Evolutionary conservation across 2,888 invertebrate genomes (phyloP).

Genomic region (Drosophila quinaria): DNA sequence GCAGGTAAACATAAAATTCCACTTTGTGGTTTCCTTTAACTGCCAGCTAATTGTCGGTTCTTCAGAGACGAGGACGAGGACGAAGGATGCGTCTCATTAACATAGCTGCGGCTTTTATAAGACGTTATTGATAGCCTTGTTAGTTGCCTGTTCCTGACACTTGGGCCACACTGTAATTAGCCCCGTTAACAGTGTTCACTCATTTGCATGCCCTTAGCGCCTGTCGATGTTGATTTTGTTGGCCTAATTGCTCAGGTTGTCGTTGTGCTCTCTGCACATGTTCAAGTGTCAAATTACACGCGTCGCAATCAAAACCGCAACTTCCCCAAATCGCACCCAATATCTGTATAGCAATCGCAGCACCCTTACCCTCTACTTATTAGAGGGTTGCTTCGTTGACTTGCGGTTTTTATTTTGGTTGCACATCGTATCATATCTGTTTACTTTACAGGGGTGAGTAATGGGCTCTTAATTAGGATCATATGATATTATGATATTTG

Average conservation of each 20-base stretch:
- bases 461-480: conserved; percentile 83
- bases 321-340: background rate
- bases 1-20: conserved; percentile 61
- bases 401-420: conserved; percentile 70
- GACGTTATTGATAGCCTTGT: conserved; percentile 33
- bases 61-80: conserved; percentile 10
- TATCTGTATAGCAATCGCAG: conserved; percentile 22
- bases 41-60: conserved; percentile 58
- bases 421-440: conserved; percentile 55
- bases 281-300: conserved; percentile 73
- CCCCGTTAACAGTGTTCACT: conserved; percentile 53
- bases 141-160: conserved; percentile 59
- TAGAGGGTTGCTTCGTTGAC: conserved; percentile 53
- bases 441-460: conserved; percentile 73
- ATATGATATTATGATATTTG: conserved; percentile 70
- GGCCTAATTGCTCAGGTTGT: conserved; percentile 69
- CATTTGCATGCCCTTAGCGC: conserved; percentile 66
- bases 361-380: conserved; percentile 25
- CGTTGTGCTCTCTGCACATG: conserved; percentile 30
- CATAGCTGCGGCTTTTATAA: conserved; percentile 53
- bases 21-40: conserved; percentile 65
- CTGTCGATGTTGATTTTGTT: conserved; percentile 20
- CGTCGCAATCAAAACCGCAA: conserved; percentile 53
- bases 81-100: conserved; percentile 60
- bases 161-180: conserved; percentile 55